phyloP scores from a whole-genome alignment of 2,113 vertebrate genomes.

The Dasypus novemcinctus region DNA sequence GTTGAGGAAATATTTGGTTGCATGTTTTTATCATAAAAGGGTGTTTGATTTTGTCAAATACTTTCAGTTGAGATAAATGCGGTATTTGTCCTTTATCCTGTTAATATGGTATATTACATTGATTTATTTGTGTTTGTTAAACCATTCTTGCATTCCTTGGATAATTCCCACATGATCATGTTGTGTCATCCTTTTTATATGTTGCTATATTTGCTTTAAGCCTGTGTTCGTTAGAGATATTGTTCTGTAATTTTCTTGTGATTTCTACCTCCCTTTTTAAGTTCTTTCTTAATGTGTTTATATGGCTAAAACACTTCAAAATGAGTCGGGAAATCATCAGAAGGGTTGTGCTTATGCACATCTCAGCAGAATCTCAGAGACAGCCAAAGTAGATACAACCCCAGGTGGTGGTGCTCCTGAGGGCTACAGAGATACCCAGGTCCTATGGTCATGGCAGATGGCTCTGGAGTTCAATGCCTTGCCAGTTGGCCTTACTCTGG shows the following conservation, averaged over 20 bases:
- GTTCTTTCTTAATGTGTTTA: too few species aligned
- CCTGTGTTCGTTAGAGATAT: not conserved
- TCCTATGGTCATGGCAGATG: too few species aligned
- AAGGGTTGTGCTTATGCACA: too few species aligned
- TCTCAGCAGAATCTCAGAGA: too few species aligned
- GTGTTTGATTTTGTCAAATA: not conserved
- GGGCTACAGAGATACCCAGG: too few species aligned
- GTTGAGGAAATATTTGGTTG: not conserved
- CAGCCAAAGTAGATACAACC: too few species aligned
- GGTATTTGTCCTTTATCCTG: not conserved
- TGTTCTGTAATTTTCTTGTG: not conserved
- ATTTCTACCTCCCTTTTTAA: not conserved
- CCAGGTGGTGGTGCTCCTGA: too few species aligned
- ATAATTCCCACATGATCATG: not conserved
- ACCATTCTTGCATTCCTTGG: not conserved
- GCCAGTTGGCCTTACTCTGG: too few species aligned
- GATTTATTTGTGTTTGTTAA: not conserved
- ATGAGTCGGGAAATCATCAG: too few species aligned
- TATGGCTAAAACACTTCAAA: too few species aligned
- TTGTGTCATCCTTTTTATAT: not conserved
- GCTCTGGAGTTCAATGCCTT: too few species aligned
- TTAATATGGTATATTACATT: not conserved
- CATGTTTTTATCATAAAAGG: not conserved
- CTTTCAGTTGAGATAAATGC: not conserved
- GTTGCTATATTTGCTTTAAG: not conserved